Evolutionary conservation across 2,888 invertebrate species (phyloP).

Genomic region (Gnatocerus cornutus): DNA sequence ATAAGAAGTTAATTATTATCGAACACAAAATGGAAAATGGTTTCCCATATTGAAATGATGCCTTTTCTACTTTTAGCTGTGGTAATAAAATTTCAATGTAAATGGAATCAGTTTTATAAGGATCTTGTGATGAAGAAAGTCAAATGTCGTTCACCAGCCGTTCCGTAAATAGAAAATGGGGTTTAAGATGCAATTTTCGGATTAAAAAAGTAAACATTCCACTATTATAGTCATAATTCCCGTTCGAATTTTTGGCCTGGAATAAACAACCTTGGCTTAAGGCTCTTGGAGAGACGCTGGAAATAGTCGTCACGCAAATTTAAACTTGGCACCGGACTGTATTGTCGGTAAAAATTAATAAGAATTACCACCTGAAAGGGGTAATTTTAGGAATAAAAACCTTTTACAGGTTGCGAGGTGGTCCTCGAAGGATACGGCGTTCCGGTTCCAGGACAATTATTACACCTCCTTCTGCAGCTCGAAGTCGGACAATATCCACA

Average conservation of each 20-base stretch:
- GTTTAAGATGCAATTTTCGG: background rate
- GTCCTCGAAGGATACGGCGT: background rate
- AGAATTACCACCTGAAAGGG: no score
- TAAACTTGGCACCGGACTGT: background rate
- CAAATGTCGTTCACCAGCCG: background rate
- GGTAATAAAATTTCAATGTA: background rate
- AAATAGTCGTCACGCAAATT: constrained; percentile 1
- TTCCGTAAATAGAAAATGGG: background rate
- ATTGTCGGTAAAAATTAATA: constrained; percentile 2
- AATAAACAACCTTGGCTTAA: constrained; percentile 1
- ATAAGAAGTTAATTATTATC: background rate
- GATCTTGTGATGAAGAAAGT: background rate
- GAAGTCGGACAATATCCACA: constrained; percentile 57
- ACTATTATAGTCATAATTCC: background rate
- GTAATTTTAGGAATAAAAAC: background rate
- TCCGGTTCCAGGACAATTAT: background rate
- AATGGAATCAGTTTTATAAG: background rate
- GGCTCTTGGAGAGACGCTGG: background rate
- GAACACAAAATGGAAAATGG: background rate
- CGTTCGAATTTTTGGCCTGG: background rate
- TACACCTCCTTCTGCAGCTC: constrained; percentile 53
- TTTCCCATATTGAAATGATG: background rate
- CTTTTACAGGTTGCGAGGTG: background rate
- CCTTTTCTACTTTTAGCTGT: background rate
- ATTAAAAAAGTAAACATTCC: background rate